Evolutionary conservation across 2,888 invertebrate genomes (phyloP), one percentile per base, ranked within the genome.

Genomic region (Mycogona germanica): DNA sequence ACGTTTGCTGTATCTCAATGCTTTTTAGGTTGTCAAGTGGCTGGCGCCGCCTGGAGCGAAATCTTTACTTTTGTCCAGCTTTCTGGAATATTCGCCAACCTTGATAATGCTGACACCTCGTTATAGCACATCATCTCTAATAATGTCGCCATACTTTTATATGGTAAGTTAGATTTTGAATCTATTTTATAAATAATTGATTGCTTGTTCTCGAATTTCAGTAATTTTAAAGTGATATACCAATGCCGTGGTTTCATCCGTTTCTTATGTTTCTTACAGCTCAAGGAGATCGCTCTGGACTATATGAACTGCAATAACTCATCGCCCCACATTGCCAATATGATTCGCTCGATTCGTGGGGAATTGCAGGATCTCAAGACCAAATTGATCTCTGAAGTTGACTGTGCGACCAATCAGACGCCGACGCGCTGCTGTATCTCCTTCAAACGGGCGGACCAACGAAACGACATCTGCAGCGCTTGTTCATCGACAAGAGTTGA

Each of bases 101-200:
- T 68, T 89, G 37, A 74, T 89, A 60, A 68, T 88, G 53, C 87
- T 88, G 64, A 84, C 86, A 1, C 85, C 87, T 6, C 74, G 77
- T 63, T 70, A 73, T 51, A 73, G 76, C 60, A 50, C 40, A 19
- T 6, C 38, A 6, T 9, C 9, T 12, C 32, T 50, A 17, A 14
- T n/a, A 6, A n/a, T 12, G 17, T 75, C 78, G 62, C 81, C 82
- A 47, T 77, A 80, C 62, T 84, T 81, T 66, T 74, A 79, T 62
- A 71, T 86, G 77, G 86, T 86, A 73, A 75, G 69, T 65, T 25
- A 49, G 6, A 7, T 6, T 9, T 5, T 35, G 19, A 9, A 21
- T 35, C 48, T n/a, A 50, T 41, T 41, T 41, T 19, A 19, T 41
- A 41, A 41, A 14, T 41, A 35, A 35, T 35, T 35, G 35, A 14